Percentiles rank a stretch among this genome's conserved stretches.
Evolutionary conservation across 2,113 vertebrate species (phyloP).

Genomic region (Corynorhinus townsendii): DNA sequence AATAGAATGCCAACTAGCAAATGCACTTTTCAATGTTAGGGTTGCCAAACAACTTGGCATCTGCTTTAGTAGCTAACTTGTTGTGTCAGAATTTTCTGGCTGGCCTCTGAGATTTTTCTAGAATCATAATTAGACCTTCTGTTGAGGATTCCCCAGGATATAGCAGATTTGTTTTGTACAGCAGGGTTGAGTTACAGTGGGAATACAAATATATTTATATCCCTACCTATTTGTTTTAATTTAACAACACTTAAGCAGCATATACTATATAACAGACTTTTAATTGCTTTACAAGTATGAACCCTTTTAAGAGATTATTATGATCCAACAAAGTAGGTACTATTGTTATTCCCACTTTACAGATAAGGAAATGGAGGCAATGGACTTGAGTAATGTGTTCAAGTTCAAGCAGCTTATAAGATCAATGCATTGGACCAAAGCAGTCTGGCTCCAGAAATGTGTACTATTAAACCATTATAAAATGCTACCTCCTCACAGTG

Average conservation of each 20-base stretch:
- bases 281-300: background rate
- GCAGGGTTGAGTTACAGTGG: background rate
- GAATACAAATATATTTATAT: background rate
- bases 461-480: background rate
- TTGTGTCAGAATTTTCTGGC: background rate
- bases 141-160: background rate
- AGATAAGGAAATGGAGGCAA: background rate
- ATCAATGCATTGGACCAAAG: background rate
- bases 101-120: background rate
- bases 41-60: background rate
- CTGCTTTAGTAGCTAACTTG: background rate
- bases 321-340: background rate
- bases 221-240: background rate
- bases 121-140: background rate
- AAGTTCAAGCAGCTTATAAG: background rate
- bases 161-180: background rate
- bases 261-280: background rate
- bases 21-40: conserved; percentile 16
- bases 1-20: background rate
- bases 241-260: background rate
- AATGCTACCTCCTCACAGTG: background rate
- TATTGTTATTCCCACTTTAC: background rate
- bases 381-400: background rate
- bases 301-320: background rate
- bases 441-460: background rate